Evolutionary conservation across 2,797 vertebrate genomes (phyloP).

Genomic region (Falco peregrinus): DNA sequence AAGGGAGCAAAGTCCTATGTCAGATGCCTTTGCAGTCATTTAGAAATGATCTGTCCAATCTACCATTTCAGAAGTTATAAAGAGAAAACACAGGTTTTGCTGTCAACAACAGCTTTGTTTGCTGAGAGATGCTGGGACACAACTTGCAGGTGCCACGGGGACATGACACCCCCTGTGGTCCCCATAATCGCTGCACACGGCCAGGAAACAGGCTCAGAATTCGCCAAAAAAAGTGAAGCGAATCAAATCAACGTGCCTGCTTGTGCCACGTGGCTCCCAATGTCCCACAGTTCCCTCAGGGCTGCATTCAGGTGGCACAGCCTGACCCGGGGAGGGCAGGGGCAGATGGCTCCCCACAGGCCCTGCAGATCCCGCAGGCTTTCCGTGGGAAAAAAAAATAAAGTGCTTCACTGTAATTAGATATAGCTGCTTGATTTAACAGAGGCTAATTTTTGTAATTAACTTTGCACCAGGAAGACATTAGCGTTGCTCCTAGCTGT

Average conservation of each 20-base stretch:
- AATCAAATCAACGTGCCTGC: background rate
- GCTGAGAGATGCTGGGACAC: too few species aligned
- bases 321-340: background rate
- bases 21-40: background rate
- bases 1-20: background rate
- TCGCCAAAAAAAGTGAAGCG: background rate
- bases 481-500: background rate
- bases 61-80: background rate
- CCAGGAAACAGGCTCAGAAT: background rate
- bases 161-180: fast-evolving
- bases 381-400: background rate
- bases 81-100: background rate
- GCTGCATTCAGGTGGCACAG: background rate
- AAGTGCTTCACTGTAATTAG: background rate
- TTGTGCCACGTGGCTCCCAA: background rate
- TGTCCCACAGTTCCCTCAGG: fast-evolving
- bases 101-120: background rate
- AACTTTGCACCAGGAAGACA: conserved; percentile 25
- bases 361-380: background rate
- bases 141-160: background rate
- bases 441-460: conserved; percentile 42
- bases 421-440: background rate
- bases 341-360: background rate
- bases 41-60: background rate
- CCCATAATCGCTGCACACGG: fast-evolving